Conservation (phyloP, 2,113 vertebrate genomes). For the Poecile atricapillus region DNA sequence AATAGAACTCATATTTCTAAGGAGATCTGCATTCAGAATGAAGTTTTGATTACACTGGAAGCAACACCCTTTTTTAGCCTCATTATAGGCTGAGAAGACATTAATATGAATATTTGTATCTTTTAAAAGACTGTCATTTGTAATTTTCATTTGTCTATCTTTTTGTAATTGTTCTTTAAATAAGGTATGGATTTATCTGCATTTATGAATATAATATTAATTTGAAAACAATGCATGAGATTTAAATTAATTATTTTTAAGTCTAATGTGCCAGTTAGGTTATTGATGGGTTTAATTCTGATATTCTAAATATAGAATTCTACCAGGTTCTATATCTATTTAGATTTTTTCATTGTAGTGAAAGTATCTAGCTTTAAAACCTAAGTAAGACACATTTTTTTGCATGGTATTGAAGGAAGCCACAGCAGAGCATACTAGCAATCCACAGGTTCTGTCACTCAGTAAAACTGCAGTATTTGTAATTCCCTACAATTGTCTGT, state of each 20-base stretch:
- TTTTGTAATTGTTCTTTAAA: neutral
- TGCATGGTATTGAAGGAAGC: neutral
- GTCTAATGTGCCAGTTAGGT: conserved; percentile 25
- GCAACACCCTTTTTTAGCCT: neutral
- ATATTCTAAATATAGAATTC: neutral
- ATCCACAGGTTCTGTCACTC: neutral
- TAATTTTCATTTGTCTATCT: neutral
- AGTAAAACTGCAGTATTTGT: neutral
- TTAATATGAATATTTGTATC: neutral
- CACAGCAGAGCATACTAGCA: neutral
- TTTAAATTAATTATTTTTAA: conserved; percentile 48
- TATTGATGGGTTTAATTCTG: conserved; percentile 16
- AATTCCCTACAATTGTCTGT: neutral
- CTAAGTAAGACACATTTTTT: neutral
- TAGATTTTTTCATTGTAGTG: neutral
- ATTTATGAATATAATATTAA: conserved; percentile 32
- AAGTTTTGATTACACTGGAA: neutral
- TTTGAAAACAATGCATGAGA: conserved; percentile 16
- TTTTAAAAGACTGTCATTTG: neutral
- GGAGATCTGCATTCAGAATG: neutral
- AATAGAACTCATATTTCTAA: neutral
- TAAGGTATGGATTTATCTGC: neutral
- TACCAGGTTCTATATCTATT: neutral
- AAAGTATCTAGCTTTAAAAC: neutral
- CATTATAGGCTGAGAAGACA: neutral